Base-by-base conservation (phyloP, 2,113 vertebrate genomes). In the Rhinoderma darwinii region DNA sequence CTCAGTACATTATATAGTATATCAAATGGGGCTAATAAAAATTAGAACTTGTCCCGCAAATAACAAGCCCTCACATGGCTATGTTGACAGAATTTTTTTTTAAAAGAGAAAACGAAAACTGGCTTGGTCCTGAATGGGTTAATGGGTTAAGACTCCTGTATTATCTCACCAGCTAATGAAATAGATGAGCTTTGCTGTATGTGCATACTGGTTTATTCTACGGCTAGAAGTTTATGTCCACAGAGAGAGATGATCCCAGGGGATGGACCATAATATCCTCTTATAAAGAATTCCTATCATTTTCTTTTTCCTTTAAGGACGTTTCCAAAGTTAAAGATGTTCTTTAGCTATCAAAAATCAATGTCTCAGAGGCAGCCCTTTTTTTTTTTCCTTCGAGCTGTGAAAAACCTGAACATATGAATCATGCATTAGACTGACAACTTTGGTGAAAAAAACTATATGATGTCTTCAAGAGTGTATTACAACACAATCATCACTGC, bases 401-500 rank as follows among this genome's bases (percentile, higher is more conserved):
- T 27, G 25, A 43, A 54, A 82, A 82, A 82, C 6, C 37, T 44
- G 79, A 44, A 82, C n/a, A 22, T 30, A 27, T 44, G 51, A 63
- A 39, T 63, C 25, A 25, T 59, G 30, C 47, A 39, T 37, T 43
- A 63, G n/a, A 63, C 39, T 66, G 56, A 43, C 79, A 27, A 66
- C n/a, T 63, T 81, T 82, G 63, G 77, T 82, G n/a, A 66, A 63
- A n/a, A 82, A 63, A 82, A n/a, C 37, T 4, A 43, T 78, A 51
- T 44, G 56, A 82, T 63, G 39, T 63, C 79, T 66, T 82, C 25
- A 82, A 66, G 59, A 82, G 79, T 44, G 79, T 82, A 44, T 82
- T 82, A 82, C 79, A 81, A 81, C 56, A 63, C 54, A 63, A 66
- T 66, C 79, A 82, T 82, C 79, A 82, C 56, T 18, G n/a, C 79